Conservation (phyloP, 2,797 vertebrate genomes). For the Lepilemur ruficaudatus region DNA sequence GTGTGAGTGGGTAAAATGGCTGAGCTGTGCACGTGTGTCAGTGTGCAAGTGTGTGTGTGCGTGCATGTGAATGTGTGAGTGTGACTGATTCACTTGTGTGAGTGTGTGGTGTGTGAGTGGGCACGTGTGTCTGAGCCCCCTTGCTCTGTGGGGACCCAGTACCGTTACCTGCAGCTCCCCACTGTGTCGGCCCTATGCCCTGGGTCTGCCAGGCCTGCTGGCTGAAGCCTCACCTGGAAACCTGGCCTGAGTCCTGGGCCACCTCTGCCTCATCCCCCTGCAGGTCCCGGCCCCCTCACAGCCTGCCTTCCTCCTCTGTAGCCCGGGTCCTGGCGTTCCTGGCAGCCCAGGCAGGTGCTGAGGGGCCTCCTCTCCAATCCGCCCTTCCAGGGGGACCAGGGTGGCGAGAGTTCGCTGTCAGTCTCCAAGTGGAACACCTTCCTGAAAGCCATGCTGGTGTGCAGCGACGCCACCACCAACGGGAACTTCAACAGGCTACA, state of each 20-base stretch:
- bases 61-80: neutral
- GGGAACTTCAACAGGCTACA: conserved; percentile 85
- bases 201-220: neutral
- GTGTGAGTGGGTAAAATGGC: neutral
- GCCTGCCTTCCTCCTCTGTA: neutral
- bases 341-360: neutral
- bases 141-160: neutral
- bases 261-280: rapidly evolving
- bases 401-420: conserved; percentile 92
- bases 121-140: neutral
- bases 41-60: neutral
- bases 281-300: neutral
- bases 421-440: conserved; percentile 97
- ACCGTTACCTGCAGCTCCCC: neutral
- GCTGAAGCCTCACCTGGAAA: neutral
- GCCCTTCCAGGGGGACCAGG: conserved; percentile 90
- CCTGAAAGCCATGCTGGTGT: conserved; percentile 94
- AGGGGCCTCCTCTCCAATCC: neutral
- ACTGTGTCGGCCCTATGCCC: neutral
- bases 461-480: conserved; percentile 80
- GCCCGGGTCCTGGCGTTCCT: neutral
- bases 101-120: neutral
- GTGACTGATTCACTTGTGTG: neutral
- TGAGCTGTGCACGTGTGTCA: neutral
- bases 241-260: neutral